Base-by-base conservation (phyloP, 2,888 invertebrate species). In the Drosophila anomalata region DNA sequence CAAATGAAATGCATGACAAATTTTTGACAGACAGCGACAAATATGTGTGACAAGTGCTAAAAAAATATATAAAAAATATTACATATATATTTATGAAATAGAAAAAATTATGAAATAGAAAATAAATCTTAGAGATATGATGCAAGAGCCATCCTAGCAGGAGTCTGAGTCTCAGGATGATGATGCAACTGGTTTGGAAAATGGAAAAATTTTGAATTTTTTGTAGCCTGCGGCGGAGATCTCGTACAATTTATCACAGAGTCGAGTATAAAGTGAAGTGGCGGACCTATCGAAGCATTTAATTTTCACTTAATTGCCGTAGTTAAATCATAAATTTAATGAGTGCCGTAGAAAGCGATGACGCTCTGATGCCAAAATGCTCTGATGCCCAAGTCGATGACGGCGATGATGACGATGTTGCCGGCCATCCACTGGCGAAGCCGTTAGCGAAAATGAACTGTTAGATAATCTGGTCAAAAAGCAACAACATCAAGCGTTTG, bases 271-370 rank as follows among this genome's bases (percentile, higher is more conserved):
- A 29, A 29, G 29, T 29, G 29, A 52, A 54, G 62, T 57, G 33
- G 42, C 29, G 66, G 36, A 31, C 51, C 81, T 68, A 86, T 77
- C 76, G 84, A 62, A 86, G 74, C 87, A 66, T 79, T 86, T 83
- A 86, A 76, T 81, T 87, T 87, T 86, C 79, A 79, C 71, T 75
- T 83, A 81, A 83, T 83, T 84, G 76, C 79, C 73, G 74, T 70
- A 80, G 77, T 78, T 83, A 80, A 86, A 83, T 86, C 77, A 80
- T 78, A 80, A 83, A 82, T 72, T 80, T 69, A 82, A 77, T 72
- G 86, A 78, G 55, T 66, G 63, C 58, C 59, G 50, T 73, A 80
- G 83, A 86, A 86, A 82, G 77, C 80, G 68, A 68, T 63, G 65
- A 44, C 56, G 47, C 22, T 29, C 29, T 4, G 33, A 33, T 51